A percentile compares a stretch with the other conserved stretches of the same genome.
Evolutionary conservation across 2,888 invertebrate species (phyloP).

Genomic region (Polymixis flavicincta): DNA sequence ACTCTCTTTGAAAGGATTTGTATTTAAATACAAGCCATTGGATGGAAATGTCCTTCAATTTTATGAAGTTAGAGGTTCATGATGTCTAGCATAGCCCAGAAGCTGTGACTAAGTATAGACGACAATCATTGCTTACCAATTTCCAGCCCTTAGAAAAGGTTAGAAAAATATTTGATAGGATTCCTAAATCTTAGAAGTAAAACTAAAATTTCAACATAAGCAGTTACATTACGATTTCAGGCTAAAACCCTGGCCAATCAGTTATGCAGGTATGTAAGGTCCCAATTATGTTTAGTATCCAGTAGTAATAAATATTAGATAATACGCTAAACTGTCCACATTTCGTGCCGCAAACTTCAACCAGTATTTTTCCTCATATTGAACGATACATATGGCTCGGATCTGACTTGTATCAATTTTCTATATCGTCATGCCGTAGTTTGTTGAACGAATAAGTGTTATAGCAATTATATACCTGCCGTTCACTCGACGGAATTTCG

Average conservation of each 20-base stretch:
- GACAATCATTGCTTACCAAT: neutral
- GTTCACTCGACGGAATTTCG: neutral
- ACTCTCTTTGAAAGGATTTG: neutral
- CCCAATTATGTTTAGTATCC: slow-evolving; percentile 24
- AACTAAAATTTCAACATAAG: slow-evolving; percentile 12
- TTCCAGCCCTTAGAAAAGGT: neutral
- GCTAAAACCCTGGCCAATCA: neutral
- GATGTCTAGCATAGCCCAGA: neutral
- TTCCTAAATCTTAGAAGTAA: neutral
- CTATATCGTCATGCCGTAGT: neutral
- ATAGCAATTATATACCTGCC: slow-evolving; percentile 11
- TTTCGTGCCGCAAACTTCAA: neutral
- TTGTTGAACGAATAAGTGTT: neutral
- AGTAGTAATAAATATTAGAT: slow-evolving; percentile 19
- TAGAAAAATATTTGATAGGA: neutral
- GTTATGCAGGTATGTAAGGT: neutral
- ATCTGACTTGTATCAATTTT: neutral
- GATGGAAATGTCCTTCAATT: neutral
- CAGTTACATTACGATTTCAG: neutral
- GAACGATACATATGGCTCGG: slow-evolving; percentile 20
- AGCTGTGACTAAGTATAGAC: neutral
- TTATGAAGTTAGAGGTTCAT: neutral
- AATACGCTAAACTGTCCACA: slow-evolving; percentile 29
- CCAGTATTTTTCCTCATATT: slow-evolving; percentile 2
- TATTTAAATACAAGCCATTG: neutral